Evolutionary conservation across 2,888 invertebrate genomes (phyloP).

Genomic region (Amphiduros pacificus): DNA sequence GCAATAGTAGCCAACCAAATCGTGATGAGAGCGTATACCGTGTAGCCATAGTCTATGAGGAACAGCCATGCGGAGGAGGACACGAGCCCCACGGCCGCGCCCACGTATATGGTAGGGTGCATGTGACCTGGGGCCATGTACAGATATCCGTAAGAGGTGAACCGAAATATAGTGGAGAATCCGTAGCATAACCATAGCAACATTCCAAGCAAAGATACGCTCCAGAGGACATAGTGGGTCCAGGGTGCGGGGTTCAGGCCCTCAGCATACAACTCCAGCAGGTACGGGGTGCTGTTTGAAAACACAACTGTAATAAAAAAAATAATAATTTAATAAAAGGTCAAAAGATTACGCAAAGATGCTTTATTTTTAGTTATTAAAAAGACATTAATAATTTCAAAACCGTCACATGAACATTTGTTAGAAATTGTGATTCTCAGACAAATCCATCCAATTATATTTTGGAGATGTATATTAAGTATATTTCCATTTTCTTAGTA

Average conservation of each 20-base stretch:
- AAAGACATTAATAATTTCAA: no score
- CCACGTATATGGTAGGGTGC: constrained; percentile 31
- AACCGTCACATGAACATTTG: no score
- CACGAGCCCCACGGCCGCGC: constrained; percentile 31
- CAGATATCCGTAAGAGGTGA: constrained; percentile 34
- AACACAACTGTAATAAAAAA: constrained; percentile 33
- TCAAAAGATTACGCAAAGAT: no score
- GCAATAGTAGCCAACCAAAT: constrained; percentile 33
- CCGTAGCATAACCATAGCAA: constrained; percentile 37
- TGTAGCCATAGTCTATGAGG: constrained; percentile 36
- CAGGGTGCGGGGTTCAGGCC: constrained; percentile 43
- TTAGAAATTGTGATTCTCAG: no score
- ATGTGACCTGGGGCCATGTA: constrained; percentile 40
- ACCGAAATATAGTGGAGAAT: constrained; percentile 36
- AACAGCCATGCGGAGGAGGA: constrained; percentile 42
- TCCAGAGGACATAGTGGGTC: constrained; percentile 44
- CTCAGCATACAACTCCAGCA: constrained; percentile 35
- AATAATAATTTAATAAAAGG: background rate
- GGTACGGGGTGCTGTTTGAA: constrained; percentile 31
- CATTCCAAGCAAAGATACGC: constrained; percentile 45
- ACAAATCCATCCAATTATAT: no score
- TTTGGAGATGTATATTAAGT: no score
- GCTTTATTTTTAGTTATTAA: no score
- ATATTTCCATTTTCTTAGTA: no score
- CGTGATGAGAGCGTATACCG: constrained; percentile 34